A percentile compares a stretch with the other conserved stretches of the same genome.
These are phyloP conservation scores for Enteromius radiatus DNA, from an alignment of 2,797 vertebrate genomes.

Conservation along the genomic window DNA sequence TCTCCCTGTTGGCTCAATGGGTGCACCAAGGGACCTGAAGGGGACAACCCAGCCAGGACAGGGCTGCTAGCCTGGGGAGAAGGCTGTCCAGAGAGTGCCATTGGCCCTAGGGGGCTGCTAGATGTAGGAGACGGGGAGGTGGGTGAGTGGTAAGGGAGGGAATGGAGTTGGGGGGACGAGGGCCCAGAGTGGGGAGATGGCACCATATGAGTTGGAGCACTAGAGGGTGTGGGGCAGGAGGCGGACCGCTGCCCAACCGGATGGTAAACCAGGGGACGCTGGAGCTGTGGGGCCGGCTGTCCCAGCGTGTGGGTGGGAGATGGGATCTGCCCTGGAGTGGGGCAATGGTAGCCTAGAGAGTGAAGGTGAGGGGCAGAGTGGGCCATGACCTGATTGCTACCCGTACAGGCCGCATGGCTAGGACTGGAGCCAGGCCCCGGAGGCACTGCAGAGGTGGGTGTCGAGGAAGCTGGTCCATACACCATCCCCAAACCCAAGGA, in stretches of 20 bases:
- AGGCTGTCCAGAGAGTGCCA: slow-evolving; percentile 78
- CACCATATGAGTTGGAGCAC: slow-evolving; percentile 81
- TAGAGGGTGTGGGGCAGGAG: slow-evolving; percentile 86
- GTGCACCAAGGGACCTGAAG: slow-evolving; percentile 80
- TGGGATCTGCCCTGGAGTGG: slow-evolving; percentile 79
- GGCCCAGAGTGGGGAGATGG: slow-evolving; percentile 90
- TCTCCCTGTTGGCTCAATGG: slow-evolving; percentile 81
- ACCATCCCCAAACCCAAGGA: slow-evolving; percentile 86
- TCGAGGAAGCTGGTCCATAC: slow-evolving; percentile 82
- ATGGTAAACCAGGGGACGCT: slow-evolving; percentile 84
- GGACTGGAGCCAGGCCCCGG: slow-evolving; percentile 66
- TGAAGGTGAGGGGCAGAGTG: slow-evolving; percentile 85
- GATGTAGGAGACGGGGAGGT: slow-evolving; percentile 85
- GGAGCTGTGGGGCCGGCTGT: slow-evolving; percentile 85
- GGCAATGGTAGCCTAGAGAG: slow-evolving; percentile 85
- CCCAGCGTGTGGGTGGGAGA: slow-evolving; percentile 78
- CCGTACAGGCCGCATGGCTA: slow-evolving; percentile 69
- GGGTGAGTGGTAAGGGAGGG: slow-evolving; percentile 90
- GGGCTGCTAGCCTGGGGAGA: slow-evolving; percentile 83
- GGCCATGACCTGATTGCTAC: slow-evolving; percentile 80
- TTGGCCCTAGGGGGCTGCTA: slow-evolving; percentile 80
- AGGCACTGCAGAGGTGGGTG: slow-evolving; percentile 71
- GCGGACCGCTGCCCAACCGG: slow-evolving; percentile 83
- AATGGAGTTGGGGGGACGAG: slow-evolving; percentile 90
- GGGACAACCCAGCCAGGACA: slow-evolving; percentile 77